Evolutionary conservation across 2,888 invertebrate species (phyloP).

Genomic region (Mythimna albipuncta): DNA sequence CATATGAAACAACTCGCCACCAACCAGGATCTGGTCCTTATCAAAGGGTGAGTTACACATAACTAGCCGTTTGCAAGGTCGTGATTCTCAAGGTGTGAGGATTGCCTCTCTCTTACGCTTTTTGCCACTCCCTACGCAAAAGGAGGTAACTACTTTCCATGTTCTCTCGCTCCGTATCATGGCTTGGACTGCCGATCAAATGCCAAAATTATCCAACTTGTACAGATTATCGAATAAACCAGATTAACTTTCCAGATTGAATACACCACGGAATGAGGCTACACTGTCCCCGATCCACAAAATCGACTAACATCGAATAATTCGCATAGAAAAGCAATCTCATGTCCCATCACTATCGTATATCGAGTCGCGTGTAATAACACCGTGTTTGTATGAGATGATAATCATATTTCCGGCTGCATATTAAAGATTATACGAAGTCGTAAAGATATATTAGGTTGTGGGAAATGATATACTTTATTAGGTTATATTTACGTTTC

Average conservation of each 20-base stretch:
- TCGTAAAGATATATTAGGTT: conserved; percentile 85
- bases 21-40: too few species aligned
- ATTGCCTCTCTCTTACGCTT: too few species aligned
- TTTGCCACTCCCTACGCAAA: too few species aligned
- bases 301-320: conserved; percentile 53
- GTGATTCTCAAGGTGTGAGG: too few species aligned
- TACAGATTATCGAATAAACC: neutral
- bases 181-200: too few species aligned
- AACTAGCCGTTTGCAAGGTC: too few species aligned
- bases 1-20: too few species aligned
- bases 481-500: conserved; percentile 84
- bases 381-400: conserved; percentile 80
- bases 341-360: conserved; percentile 80
- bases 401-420: conserved; percentile 83
- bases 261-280: conserved; percentile 30
- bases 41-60: too few species aligned
- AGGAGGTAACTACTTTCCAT: too few species aligned
- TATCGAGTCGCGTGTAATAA: conserved; percentile 74
- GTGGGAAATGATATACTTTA: conserved; percentile 77
- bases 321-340: conserved; percentile 68
- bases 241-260: conserved; percentile 31
- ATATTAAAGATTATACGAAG: conserved; percentile 84
- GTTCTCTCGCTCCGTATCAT: too few species aligned
- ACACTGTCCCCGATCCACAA: conserved; percentile 14
- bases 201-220: neutral